Percentiles rank a stretch among this genome's conserved stretches.
Evolutionary conservation across 1,140 invertebrate genomes (phyloP).

Genomic region (Bombyx mandarina): DNA sequence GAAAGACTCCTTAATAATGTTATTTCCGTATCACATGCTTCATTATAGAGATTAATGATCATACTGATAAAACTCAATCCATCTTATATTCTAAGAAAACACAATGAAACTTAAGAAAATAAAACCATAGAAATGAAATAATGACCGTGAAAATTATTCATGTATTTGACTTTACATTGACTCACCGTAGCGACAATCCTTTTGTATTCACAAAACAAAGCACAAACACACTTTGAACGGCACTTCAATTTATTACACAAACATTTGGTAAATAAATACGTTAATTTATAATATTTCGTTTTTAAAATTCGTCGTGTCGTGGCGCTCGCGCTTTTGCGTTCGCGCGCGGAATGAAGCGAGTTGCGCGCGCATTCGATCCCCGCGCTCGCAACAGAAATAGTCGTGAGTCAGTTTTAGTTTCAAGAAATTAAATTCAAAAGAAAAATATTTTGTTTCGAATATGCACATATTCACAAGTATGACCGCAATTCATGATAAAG

Average conservation of each 20-base stretch:
- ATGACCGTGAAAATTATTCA: too few species aligned
- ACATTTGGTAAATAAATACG: constrained; percentile 23
- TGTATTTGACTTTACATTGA: too few species aligned
- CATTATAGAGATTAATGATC: too few species aligned
- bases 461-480: too few species aligned
- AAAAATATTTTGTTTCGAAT: too few species aligned
- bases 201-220: constrained; percentile 13
- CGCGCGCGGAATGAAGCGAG: constrained; percentile 47
- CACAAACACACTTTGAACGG: background rate
- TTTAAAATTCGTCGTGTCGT: constrained; percentile 32
- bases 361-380: constrained; percentile 30
- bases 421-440: too few species aligned
- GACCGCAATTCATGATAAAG: background rate
- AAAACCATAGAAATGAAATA: too few species aligned
- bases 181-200: constrained; percentile 1
- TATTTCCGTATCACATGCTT: too few species aligned
- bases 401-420: constrained; percentile 6
- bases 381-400: constrained; percentile 41
- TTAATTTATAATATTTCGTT: constrained; percentile 19
- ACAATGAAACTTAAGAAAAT: too few species aligned
- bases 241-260: constrained; percentile 23
- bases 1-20: too few species aligned
- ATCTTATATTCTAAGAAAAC: too few species aligned
- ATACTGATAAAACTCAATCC: too few species aligned
- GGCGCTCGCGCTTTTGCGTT: constrained; percentile 36